These are phyloP conservation scores for Hemistola chrysoprasaria DNA, from an alignment of 2,888 invertebrate genomes.

Conservation along the genomic window DNA sequence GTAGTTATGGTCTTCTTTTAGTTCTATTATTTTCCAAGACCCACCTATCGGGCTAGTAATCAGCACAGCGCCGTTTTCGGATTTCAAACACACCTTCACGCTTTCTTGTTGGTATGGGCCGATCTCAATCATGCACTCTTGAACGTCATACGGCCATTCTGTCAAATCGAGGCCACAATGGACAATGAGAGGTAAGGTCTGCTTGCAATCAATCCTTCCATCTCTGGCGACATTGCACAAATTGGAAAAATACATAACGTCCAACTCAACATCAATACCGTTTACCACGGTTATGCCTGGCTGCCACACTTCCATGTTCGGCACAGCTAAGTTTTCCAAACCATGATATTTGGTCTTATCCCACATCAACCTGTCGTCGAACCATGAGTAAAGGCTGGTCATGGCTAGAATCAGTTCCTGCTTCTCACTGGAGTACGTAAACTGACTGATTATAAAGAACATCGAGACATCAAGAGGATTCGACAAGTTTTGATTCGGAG, in stretches of 20 bases:
- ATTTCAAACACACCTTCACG: slow-evolving; percentile 12
- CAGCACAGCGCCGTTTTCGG: too few relatives aligned
- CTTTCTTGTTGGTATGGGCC: slow-evolving; percentile 20
- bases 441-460: slow-evolving; percentile 35
- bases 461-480: slow-evolving; percentile 23
- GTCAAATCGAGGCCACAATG: slow-evolving; percentile 26
- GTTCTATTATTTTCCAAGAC: slow-evolving; percentile 36
- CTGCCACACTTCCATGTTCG: slow-evolving; percentile 31
- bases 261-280: slow-evolving; percentile 12
- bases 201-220: slow-evolving; percentile 19
- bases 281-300: slow-evolving; percentile 38
- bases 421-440: slow-evolving; percentile 35
- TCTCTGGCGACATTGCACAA: slow-evolving; percentile 17
- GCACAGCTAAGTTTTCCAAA: slow-evolving; percentile 15
- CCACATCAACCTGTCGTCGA: slow-evolving; percentile 44
- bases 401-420: slow-evolving; percentile 33
- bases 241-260: neutral
- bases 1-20: slow-evolving; percentile 6
- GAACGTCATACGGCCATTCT: slow-evolving; percentile 39
- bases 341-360: slow-evolving; percentile 39
- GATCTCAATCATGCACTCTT: slow-evolving; percentile 32
- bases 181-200: slow-evolving; percentile 1
- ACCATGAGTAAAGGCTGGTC: slow-evolving; percentile 34
- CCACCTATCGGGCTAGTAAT: slow-evolving; percentile 15
- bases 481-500: slow-evolving; percentile 7